These are phyloP conservation scores for Xylota sylvarum DNA, from an alignment of 2,888 invertebrate species.

Conservation along the genomic window DNA sequence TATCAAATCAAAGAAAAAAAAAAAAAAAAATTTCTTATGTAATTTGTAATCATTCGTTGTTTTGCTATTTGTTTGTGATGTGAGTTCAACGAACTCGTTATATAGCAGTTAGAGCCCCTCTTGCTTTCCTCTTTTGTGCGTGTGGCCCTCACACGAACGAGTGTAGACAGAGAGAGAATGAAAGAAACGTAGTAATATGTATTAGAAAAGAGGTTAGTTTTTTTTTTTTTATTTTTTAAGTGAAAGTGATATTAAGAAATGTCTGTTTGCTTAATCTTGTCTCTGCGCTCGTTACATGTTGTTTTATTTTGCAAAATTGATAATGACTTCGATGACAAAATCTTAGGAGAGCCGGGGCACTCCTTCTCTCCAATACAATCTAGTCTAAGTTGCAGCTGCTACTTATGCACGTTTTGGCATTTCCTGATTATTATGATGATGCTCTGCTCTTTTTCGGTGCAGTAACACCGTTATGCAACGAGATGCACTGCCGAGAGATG, in stretches of 20 bases:
- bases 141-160: conserved; percentile 32
- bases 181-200: conserved; percentile 19
- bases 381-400: conserved; percentile 21
- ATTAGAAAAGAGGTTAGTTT: conserved; percentile 45
- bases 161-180: conserved; percentile 1
- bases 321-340: conserved; percentile 68
- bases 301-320: conserved; percentile 34
- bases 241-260: conserved; percentile 73
- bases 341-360: neutral
- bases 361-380: neutral
- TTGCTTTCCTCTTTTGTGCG: conserved; percentile 43
- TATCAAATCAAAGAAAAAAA: conserved; percentile 22
- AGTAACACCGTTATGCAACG: conserved; percentile 60
- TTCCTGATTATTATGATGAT: conserved; percentile 72
- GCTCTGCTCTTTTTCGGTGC: conserved; percentile 23
- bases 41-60: conserved; percentile 59
- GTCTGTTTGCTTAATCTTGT: conserved; percentile 46
- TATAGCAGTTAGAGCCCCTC: conserved; percentile 38
- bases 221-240: conserved; percentile 47
- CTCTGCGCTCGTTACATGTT: conserved; percentile 39
- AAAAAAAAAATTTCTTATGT: conserved; percentile 52
- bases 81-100: conserved; percentile 73
- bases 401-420: conserved; percentile 60
- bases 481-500: conserved; percentile 23
- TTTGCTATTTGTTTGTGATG: conserved; percentile 33